Percentiles rank a stretch among this genome's conserved stretches.
Evolutionary conservation across 2,113 vertebrate genomes (phyloP).

Genomic region (Mustela lutreola): DNA sequence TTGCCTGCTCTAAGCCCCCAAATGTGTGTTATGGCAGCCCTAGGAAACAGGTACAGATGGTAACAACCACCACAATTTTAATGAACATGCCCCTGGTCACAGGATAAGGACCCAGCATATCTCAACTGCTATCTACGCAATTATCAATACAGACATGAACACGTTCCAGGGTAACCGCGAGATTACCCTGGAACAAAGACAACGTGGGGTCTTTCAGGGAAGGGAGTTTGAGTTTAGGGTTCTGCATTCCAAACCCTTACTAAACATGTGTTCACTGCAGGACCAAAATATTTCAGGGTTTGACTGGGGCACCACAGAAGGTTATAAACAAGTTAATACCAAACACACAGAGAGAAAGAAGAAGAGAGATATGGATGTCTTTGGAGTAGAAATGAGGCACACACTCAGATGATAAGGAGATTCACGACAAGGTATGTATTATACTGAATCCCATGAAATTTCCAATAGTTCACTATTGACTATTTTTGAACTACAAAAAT

Average conservation of each 20-base stretch:
- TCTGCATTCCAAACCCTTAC: not conserved
- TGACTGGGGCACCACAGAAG: not conserved
- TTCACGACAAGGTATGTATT: not conserved
- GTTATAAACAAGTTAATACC: not conserved
- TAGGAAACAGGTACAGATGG: not conserved
- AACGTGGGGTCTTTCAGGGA: not conserved
- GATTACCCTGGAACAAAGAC: not conserved
- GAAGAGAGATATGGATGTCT: not conserved
- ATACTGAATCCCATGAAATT: not conserved
- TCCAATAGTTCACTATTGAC: rapidly evolving
- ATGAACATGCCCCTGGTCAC: not conserved
- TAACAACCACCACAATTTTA: not conserved
- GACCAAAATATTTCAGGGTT: not conserved
- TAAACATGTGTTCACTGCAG: not conserved
- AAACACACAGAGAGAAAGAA: not conserved
- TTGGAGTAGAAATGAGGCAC: not conserved
- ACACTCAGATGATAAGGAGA: not conserved
- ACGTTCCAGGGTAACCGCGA: not conserved
- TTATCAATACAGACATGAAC: not conserved
- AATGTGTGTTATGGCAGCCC: not conserved
- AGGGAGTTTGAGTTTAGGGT: not conserved
- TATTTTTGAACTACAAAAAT: not conserved
- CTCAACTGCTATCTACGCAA: not conserved
- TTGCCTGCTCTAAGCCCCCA: not conserved
- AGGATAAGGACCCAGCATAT: not conserved